Evolutionary conservation across 2,113 vertebrate species (phyloP).

Genomic region (Phainopepla nitens): DNA sequence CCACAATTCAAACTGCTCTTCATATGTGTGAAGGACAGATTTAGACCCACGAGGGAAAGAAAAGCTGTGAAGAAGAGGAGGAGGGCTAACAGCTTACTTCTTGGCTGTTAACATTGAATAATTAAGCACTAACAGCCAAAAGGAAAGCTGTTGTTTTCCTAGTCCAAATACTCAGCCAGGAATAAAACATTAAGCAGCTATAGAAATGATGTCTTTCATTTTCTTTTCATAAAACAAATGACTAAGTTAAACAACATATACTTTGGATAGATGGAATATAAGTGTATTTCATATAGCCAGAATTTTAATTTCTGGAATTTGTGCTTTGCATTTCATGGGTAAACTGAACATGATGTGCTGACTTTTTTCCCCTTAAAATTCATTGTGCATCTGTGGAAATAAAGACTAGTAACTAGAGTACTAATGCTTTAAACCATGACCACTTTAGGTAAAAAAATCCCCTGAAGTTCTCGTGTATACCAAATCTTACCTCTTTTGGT

Average conservation of each 20-base stretch:
- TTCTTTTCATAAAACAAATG: constrained; percentile 49
- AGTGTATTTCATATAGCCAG: not conserved
- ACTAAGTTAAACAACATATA: constrained; percentile 45
- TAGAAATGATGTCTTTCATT: constrained; percentile 28
- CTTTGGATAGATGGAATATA: not conserved
- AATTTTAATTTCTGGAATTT: not conserved
- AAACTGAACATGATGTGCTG: not conserved
- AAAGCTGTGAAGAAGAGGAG: constrained; percentile 65
- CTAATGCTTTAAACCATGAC: not conserved
- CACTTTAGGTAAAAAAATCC: not conserved
- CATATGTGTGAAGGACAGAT: constrained; percentile 58
- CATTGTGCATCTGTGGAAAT: not conserved
- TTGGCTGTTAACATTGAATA: constrained; percentile 66
- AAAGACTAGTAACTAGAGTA: not conserved
- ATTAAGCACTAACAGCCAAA: constrained; percentile 63
- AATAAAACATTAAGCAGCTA: constrained; percentile 66
- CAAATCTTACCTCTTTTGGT: not conserved
- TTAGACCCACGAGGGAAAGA: constrained; percentile 48
- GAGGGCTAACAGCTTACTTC: constrained; percentile 67
- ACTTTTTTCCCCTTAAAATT: not conserved
- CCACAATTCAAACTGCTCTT: constrained; percentile 33
- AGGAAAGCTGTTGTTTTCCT: constrained; percentile 70
- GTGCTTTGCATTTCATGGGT: not conserved
- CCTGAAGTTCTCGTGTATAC: not conserved
- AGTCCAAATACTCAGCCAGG: constrained; percentile 63